Conservation (phyloP, 2,888 invertebrate species). For the Morpho helenor region DNA sequence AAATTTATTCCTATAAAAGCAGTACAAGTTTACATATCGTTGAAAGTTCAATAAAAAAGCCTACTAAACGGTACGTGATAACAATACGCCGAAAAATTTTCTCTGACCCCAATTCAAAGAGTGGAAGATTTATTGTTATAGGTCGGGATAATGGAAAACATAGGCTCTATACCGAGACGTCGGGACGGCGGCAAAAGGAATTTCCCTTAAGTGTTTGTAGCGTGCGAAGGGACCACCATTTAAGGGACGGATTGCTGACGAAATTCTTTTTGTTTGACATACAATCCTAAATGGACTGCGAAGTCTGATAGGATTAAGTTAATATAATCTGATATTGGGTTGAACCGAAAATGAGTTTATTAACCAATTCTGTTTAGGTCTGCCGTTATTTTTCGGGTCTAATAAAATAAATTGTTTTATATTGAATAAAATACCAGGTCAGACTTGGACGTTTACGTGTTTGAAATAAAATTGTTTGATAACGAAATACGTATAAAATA, state of each 20-base stretch:
- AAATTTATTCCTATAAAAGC: no score
- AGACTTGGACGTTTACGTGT: no score
- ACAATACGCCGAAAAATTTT: constrained; percentile 1
- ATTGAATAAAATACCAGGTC: no score
- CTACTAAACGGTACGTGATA: background rate
- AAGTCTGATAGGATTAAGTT: constrained; percentile 16
- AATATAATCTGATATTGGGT: constrained; percentile 4
- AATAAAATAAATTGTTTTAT: no score
- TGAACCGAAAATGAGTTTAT: constrained; percentile 2
- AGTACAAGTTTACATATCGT: no score
- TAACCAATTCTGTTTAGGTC: no score
- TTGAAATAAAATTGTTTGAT: no score
- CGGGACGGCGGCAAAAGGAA: constrained; percentile 18
- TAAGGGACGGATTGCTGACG: constrained; percentile 17
- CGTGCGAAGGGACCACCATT: constrained; percentile 22
- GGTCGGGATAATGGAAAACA: constrained; percentile 21
- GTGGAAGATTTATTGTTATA: constrained; percentile 25
- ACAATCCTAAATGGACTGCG: constrained; percentile 17
- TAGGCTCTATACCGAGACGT: constrained; percentile 20
- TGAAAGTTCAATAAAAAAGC: no score
- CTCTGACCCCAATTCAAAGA: constrained; percentile 13
- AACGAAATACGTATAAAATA: no score
- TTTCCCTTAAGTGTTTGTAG: constrained; percentile 21
- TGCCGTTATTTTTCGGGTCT: no score
- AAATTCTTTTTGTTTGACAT: constrained; percentile 21